Evolutionary conservation across 23 tunicate species (phyloP), one percentile per base, ranked within the genome.

Genomic region (Halocynthia aurantium): DNA sequence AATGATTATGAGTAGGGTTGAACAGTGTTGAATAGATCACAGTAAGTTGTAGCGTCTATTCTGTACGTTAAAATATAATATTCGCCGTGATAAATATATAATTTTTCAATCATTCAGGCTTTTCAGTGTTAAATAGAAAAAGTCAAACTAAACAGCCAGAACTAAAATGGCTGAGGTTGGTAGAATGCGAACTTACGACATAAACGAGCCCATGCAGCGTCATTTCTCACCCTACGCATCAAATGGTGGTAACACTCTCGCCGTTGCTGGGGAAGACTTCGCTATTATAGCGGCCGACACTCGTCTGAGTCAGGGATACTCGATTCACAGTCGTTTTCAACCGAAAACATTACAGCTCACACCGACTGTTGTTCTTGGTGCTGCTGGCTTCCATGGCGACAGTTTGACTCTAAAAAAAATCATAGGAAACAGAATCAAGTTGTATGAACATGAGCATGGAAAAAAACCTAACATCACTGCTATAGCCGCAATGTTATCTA

Each of bases 311-410:
- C 88, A 89, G 82, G 92, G 95, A 11, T 91, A 86, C 55, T 72
- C 78, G 67, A 96, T 96, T 65, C 91, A 89, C 69, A 85, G 85
- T 49, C 79, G 99, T 51, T 84, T 82, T 61, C 89, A 92, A 51
- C 92, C 98, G 61, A 92, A 92, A 83, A 86, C 92, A 44, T 58
- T 83, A 7, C 85, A 85, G 60, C 81, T 92, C 18, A 86, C 92
- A 8, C 76, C 98, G 8, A 65, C 80, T 8, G 83, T 90, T 58
- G 92, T 92, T 54, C 70, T 92, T 62, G 98, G 93, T 6, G 82
- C 76, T 72, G 69, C 96, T 17, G 99, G 99, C 49, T 96, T 96
- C 68, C 98, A 89, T 61, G 99, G 99, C 8, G 99, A 96, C 71
- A 81, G 84, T 13, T 53, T 80, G 7, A 89, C 96, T 6, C 51